Percentiles rank a stretch among this genome's conserved stretches.
Evolutionary conservation across 2,888 invertebrate genomes (phyloP).

Genomic region (Zhengitettix transpicula): DNA sequence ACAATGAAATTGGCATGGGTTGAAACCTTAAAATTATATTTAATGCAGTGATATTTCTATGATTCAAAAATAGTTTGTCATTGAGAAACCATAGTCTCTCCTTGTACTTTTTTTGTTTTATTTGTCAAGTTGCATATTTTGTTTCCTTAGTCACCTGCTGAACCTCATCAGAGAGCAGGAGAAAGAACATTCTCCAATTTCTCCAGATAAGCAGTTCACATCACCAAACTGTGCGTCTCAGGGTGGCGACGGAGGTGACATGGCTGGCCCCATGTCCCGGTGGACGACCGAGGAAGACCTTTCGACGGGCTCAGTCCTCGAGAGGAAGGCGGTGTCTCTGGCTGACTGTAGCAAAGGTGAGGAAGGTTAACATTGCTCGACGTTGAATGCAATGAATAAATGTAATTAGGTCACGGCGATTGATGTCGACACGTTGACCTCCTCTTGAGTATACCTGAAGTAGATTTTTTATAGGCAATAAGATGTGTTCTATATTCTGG

Average conservation of each 20-base stretch:
- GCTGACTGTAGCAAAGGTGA: slow-evolving; percentile 24
- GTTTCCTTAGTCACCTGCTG: slow-evolving; percentile 34
- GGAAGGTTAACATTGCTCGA: no score
- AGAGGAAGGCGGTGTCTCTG: slow-evolving; percentile 23
- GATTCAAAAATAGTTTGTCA: no score
- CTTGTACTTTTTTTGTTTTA: not conserved
- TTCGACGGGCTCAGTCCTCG: slow-evolving; percentile 20
- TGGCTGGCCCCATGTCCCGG: slow-evolving; percentile 18
- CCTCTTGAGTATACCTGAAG: no score
- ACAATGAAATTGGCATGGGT: no score
- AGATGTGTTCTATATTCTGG: no score
- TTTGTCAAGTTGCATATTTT: not conserved
- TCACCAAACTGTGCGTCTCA: slow-evolving; percentile 8
- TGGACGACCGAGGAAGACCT: slow-evolving; percentile 27
- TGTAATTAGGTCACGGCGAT: no score
- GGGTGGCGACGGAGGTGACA: slow-evolving; percentile 12
- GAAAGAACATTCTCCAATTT: slow-evolving; percentile 18
- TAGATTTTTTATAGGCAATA: no score
- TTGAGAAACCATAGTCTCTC: no score
- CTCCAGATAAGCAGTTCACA: not conserved
- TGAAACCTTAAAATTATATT: no score
- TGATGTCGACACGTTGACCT: no score
- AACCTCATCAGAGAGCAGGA: slow-evolving; percentile 62
- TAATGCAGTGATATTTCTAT: no score
- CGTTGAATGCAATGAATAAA: no score